Conservation (phyloP, 2,113 vertebrate genomes). For the Cercopithecus mona region DNA sequence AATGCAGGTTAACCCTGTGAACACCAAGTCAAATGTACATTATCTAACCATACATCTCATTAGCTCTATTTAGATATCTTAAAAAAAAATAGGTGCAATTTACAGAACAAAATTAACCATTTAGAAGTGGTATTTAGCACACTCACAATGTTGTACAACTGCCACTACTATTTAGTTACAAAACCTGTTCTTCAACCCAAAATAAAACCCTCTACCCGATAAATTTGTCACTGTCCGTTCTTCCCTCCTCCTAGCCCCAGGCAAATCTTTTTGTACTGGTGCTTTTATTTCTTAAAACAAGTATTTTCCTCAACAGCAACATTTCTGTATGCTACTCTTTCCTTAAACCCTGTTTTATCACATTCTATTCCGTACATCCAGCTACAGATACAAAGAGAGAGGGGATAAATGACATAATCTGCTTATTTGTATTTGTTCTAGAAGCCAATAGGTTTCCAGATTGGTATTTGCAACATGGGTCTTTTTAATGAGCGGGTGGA, state of each 20-base stretch:
- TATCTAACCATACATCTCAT: not conserved
- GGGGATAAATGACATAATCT: constrained; percentile 53
- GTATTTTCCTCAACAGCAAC: constrained; percentile 18
- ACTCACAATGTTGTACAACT: not conserved
- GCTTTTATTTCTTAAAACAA: constrained; percentile 37
- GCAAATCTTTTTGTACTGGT: not conserved
- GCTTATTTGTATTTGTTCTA: constrained; percentile 69
- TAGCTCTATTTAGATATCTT: not conserved
- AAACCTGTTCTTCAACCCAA: not conserved
- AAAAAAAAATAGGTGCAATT: not conserved
- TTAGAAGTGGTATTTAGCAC: not conserved
- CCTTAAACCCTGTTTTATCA: constrained; percentile 47
- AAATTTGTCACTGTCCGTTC: not conserved
- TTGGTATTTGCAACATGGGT: constrained; percentile 38
- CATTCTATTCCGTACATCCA: constrained; percentile 32
- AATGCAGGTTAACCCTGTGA: not conserved
- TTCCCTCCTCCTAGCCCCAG: not conserved
- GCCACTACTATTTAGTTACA: not conserved
- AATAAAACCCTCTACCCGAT: not conserved
- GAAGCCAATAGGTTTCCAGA: constrained; percentile 65
- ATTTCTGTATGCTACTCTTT: constrained; percentile 2
- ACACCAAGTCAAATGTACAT: not conserved
- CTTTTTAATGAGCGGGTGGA: constrained; percentile 37
- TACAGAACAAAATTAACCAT: not conserved
- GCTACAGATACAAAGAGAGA: constrained; percentile 47